Evolutionary conservation across 2,888 invertebrate species (phyloP).

Genomic region (Euproctis similis): DNA sequence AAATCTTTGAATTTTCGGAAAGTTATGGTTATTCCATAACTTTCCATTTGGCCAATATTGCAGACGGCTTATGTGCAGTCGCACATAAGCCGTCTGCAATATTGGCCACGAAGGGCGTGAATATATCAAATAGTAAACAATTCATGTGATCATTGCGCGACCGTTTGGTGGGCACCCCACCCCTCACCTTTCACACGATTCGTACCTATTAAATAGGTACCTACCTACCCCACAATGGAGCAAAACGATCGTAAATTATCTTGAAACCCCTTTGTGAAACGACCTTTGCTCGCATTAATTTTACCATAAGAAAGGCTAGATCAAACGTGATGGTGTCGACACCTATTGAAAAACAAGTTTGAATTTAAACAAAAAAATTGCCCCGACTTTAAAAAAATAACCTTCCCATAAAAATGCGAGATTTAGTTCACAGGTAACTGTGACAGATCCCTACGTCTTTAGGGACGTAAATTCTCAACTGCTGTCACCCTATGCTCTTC

Average conservation of each 20-base stretch:
- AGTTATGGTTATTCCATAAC: too few species aligned
- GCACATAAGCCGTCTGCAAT: too few species aligned
- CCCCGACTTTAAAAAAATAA: too few species aligned
- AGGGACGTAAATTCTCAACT: too few species aligned
- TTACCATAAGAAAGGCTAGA: slow-evolving; percentile 70
- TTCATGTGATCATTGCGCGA: slow-evolving; percentile 12
- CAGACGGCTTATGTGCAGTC: too few species aligned
- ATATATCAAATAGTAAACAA: neutral
- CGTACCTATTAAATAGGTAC: slow-evolving; percentile 54
- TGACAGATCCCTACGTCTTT: too few species aligned
- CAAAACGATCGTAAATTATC: slow-evolving; percentile 68
- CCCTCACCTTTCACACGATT: slow-evolving; percentile 69
- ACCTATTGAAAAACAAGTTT: slow-evolving; percentile 59
- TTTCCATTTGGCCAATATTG: too few species aligned
- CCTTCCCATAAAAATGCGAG: too few species aligned
- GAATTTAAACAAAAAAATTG: too few species aligned
- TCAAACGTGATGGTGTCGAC: slow-evolving; percentile 71
- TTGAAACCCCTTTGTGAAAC: slow-evolving; percentile 57
- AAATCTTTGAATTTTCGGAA: too few species aligned
- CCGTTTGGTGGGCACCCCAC: slow-evolving; percentile 50
- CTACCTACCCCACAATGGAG: slow-evolving; percentile 61
- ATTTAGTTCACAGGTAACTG: too few species aligned
- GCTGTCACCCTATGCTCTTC: too few species aligned
- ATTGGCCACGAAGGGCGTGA: neutral
- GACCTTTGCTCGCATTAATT: slow-evolving; percentile 60